Evolutionary conservation across 2,888 invertebrate species (phyloP).

Genomic region (Gymnocheta viridis): DNA sequence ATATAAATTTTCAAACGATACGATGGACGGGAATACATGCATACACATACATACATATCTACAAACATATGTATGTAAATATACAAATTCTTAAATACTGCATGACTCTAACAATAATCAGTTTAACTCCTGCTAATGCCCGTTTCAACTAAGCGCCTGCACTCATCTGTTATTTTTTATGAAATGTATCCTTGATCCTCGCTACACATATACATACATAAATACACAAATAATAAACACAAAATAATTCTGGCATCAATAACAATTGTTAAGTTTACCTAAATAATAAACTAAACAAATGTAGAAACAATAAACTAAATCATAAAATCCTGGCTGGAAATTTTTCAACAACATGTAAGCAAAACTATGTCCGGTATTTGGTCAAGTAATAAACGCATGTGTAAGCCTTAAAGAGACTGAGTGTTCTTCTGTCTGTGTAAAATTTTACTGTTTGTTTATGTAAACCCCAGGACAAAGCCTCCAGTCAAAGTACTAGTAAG

Average conservation of each 20-base stretch:
- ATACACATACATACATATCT: too few relatives aligned
- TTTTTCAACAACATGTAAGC: conserved; percentile 6
- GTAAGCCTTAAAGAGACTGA: not conserved
- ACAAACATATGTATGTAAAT: too few relatives aligned
- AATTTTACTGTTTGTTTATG: conserved; percentile 44
- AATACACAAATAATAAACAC: conserved; percentile 26
- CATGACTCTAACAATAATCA: conserved; percentile 22
- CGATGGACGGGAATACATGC: too few relatives aligned
- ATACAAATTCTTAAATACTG: not conserved
- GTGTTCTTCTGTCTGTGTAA: not conserved
- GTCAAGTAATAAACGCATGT: conserved; percentile 46
- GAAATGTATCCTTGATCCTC: conserved; percentile 48
- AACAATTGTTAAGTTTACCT: not conserved
- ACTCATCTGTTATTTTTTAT: conserved; percentile 42
- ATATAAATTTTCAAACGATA: too few relatives aligned
- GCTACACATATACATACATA: not conserved
- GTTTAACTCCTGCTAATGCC: conserved; percentile 48
- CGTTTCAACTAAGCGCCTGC: conserved; percentile 59
- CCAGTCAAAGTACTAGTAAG: not conserved
- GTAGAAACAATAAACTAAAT: conserved; percentile 8
- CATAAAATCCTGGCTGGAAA: conserved; percentile 26
- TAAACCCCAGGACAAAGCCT: conserved; percentile 43
- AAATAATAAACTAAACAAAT: conserved; percentile 18
- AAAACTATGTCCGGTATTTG: conserved; percentile 43
- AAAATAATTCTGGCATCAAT: not conserved